Evolutionary conservation across 1,140 invertebrate genomes (phyloP).

Genomic region (Hyles vespertilio): DNA sequence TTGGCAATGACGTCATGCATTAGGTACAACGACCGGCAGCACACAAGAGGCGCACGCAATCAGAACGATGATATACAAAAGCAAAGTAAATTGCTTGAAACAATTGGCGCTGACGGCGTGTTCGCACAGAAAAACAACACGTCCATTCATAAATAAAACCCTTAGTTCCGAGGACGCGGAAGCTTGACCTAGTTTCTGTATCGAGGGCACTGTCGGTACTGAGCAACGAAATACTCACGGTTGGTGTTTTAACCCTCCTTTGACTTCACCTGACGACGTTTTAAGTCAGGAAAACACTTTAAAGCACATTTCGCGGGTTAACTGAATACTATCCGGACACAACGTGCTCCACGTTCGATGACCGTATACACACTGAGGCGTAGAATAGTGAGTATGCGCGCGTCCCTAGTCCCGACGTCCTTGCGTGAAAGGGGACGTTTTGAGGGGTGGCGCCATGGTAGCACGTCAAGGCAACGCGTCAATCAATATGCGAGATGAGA

Average conservation of each 20-base stretch:
- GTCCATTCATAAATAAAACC: constrained; percentile 51
- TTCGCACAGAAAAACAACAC: constrained; percentile 28
- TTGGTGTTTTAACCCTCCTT: constrained; percentile 53
- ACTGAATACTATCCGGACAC: constrained; percentile 19
- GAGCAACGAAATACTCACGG: constrained; percentile 46
- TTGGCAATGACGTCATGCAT: too few species aligned
- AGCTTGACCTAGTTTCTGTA: constrained; percentile 58
- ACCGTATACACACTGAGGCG: constrained; percentile 49
- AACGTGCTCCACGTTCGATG: constrained; percentile 43
- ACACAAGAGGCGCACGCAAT: too few species aligned
- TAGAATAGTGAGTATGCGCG: constrained; percentile 51
- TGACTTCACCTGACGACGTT: constrained; percentile 23
- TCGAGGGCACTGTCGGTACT: constrained; percentile 11
- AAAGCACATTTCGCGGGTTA: constrained; percentile 35
- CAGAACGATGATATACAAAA: too few species aligned
- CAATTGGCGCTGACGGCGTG: too few species aligned
- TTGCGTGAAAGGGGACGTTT: constrained; percentile 64
- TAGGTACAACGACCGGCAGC: too few species aligned
- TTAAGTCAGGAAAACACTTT: constrained; percentile 31
- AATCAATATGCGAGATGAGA: constrained; percentile 72
- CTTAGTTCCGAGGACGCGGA: constrained; percentile 52
- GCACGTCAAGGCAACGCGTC: constrained; percentile 58
- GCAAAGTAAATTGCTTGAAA: too few species aligned
- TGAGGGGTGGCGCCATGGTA: constrained; percentile 63
- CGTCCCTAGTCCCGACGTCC: constrained; percentile 69